Percentiles rank a stretch among this genome's conserved stretches.
Evolutionary conservation across 2,888 invertebrate species (phyloP).

Genomic region (Ectobius pallidus): DNA sequence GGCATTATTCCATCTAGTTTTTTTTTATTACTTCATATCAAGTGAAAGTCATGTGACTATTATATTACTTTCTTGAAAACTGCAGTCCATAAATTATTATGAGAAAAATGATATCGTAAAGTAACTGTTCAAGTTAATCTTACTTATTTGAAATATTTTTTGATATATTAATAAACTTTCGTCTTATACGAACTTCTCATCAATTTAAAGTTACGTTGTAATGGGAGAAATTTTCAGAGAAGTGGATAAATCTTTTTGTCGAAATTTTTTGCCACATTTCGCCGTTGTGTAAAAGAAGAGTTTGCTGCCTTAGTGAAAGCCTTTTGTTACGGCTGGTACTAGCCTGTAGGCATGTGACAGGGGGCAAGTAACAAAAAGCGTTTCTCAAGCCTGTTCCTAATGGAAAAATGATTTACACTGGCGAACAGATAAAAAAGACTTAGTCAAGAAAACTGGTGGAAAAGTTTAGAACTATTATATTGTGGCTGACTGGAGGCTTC

Average conservation of each 20-base stretch:
- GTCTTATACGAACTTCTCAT: too few species aligned
- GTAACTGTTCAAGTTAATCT: too few species aligned
- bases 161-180: too few species aligned
- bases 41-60: too few species aligned
- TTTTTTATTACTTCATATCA: too few species aligned
- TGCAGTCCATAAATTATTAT: too few species aligned
- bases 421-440: conserved; percentile 14
- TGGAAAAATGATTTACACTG: conserved; percentile 29
- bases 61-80: too few species aligned
- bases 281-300: background rate
- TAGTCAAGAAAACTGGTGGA: background rate
- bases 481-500: conserved; percentile 2
- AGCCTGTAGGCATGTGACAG: conserved; percentile 1
- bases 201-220: too few species aligned
- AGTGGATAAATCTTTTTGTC: background rate
- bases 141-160: too few species aligned
- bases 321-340: background rate
- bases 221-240: background rate
- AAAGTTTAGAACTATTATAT: conserved; percentile 12
- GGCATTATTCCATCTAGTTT: too few species aligned
- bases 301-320: background rate
- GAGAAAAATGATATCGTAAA: too few species aligned
- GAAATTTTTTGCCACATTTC: background rate
- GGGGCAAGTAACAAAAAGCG: background rate
- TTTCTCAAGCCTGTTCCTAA: conserved; percentile 15